Percentiles rank a stretch among this genome's conserved stretches.
Conservation (phyloP, 2,113 vertebrate genomes). For the Stegostoma tigrinum region DNA sequence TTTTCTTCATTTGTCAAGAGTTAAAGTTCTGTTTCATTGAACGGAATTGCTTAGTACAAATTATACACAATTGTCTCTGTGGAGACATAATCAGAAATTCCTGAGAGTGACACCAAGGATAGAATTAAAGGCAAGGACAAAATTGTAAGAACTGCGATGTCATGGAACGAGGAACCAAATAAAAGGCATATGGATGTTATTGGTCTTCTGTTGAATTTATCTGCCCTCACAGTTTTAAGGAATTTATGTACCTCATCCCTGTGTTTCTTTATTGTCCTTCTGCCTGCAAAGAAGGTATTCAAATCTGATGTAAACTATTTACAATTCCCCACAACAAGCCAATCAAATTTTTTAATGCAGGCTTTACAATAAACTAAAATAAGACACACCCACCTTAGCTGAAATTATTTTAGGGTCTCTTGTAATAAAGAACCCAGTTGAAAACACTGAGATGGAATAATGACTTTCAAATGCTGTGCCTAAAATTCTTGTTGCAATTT, state of each 20-base stretch:
- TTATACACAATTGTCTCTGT: neutral
- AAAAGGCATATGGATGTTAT: neutral
- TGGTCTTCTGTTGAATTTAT: neutral
- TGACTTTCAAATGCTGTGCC: neutral
- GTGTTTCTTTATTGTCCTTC: neutral
- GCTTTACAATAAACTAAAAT: neutral
- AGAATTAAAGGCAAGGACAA: neutral
- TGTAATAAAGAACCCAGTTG: neutral
- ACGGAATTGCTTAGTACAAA: neutral
- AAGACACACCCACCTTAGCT: neutral
- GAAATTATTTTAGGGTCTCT: neutral
- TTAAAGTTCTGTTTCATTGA: neutral
- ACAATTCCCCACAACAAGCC: neutral
- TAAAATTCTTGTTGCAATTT: neutral
- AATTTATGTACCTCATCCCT: neutral
- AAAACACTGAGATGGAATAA: neutral
- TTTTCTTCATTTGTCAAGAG: neutral
- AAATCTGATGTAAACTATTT: neutral
- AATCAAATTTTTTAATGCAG: neutral
- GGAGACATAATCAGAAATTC: neutral
- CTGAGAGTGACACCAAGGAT: neutral
- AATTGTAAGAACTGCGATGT: neutral
- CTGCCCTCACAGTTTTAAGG: neutral
- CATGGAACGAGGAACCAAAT: neutral
- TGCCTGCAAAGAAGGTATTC: neutral